A percentile compares a stretch with the other conserved stretches of the same genome.
Evolutionary conservation across 2,797 vertebrate genomes (phyloP).

Genomic region (Cuculus canorus): DNA sequence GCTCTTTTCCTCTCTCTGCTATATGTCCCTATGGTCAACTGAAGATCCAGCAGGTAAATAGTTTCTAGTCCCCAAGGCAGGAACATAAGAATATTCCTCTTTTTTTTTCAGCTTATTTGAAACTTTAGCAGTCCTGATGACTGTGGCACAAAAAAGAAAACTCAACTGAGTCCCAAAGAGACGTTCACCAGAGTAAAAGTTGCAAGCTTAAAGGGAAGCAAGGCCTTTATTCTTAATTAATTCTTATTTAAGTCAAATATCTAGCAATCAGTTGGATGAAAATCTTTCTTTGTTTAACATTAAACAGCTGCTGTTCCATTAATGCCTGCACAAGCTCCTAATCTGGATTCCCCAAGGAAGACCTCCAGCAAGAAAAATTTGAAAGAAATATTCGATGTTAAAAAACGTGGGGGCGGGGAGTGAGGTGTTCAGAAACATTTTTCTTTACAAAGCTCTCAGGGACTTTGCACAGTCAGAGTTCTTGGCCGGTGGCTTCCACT

Average conservation of each 20-base stretch:
- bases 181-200: neutral
- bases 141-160: neutral
- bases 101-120: neutral
- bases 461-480: neutral
- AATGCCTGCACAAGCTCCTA: conserved; percentile 3
- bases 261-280: conserved; percentile 50
- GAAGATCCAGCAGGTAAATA: neutral
- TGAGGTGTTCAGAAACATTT: neutral
- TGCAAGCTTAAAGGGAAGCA: neutral
- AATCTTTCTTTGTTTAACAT: conserved; percentile 52
- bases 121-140: neutral
- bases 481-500: neutral
- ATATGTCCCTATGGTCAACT: neutral
- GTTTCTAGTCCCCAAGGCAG: neutral
- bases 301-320: conserved; percentile 53
- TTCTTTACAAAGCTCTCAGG: neutral
- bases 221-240: conserved; percentile 46
- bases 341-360: conserved; percentile 13
- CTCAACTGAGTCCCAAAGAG: neutral
- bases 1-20: rapidly evolving
- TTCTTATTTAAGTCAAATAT: conserved; percentile 52
- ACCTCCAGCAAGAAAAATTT: conserved; percentile 39
- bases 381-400: conserved; percentile 14
- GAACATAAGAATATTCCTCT: neutral
- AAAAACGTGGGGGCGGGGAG: neutral